A percentile compares a stretch with the other conserved stretches of the same genome.
phyloP scores from a whole-genome alignment of 2,888 invertebrate species.

The Kuschelorhynchus macadamiae region DNA sequence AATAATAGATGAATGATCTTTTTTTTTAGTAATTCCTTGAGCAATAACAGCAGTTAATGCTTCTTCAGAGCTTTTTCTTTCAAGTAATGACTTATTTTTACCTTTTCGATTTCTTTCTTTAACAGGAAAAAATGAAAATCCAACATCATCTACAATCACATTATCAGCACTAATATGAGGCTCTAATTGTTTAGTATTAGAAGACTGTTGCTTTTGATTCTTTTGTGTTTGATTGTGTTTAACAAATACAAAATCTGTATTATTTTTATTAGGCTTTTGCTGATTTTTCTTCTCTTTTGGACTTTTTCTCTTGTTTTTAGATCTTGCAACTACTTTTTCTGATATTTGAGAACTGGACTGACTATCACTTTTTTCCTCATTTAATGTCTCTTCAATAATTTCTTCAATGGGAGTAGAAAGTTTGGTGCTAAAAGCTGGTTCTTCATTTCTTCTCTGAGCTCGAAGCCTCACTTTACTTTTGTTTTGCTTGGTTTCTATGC shows the following conservation, averaged over 20 bases:
- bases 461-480: conserved; percentile 47
- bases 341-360: conserved; percentile 25
- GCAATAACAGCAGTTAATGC: conserved; percentile 42
- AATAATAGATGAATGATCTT: conserved; percentile 50
- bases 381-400: conserved; percentile 57
- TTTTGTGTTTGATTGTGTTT: conserved; percentile 1
- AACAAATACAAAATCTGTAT: conserved; percentile 19
- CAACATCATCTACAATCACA: conserved; percentile 27
- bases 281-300: conserved; percentile 27
- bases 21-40: conserved; percentile 41
- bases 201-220: conserved; percentile 6
- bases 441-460: conserved; percentile 50
- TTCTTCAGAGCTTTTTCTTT: conserved; percentile 47
- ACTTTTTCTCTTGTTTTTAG: conserved; percentile 28
- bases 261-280: conserved; percentile 24
- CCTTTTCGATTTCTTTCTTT: conserved; percentile 53
- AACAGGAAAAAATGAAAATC: conserved; percentile 56
- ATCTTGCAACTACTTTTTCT: conserved; percentile 27
- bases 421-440: conserved; percentile 56
- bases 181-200: neutral
- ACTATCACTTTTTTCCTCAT: conserved; percentile 47
- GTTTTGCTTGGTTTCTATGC: conserved; percentile 9
- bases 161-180: neutral
- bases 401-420: conserved; percentile 57
- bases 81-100: conserved; percentile 41